Evolutionary conservation across 1,140 invertebrate genomes (phyloP), one percentile per base, ranked within the genome.

Genomic region (Bombyx mandarina): DNA sequence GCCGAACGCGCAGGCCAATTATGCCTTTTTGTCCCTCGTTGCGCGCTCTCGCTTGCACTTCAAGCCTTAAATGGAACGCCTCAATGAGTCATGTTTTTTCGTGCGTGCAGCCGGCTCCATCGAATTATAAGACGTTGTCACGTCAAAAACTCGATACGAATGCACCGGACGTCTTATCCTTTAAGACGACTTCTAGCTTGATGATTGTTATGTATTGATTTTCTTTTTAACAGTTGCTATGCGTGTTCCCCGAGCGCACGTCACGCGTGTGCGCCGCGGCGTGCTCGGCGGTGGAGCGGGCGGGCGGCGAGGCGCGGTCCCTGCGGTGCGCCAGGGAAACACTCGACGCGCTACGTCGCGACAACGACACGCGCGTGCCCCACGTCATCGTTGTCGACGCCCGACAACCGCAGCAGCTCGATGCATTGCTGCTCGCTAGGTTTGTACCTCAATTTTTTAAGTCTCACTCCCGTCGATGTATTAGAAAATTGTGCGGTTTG

Each of bases 231-330:
- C 71, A 86, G 82, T 66, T 86, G 44, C 70, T 86, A 78, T 86
- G 82, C 76, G 82, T 86, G 60, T 86, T 86, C 56, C 79, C 82
- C 69, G 82, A 86, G 63, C 72, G 81, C 0, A 65, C 68, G 35
- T 86, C 82, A 35, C 26, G 26, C 82, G 82, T 57, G 82, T 84
- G 1, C 84, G 81, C 59, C 71, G 79, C 1, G 77, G 79, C 0
- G 82, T 79, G n/a, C 77, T 75, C 65, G 71, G 63, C 10, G 82
- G 81, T 8, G 77, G 75, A 2, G 73, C 77, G 22, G 7, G 74
- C 74, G 0, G 82, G 82, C 58, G 82, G 82, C 61, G 82, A 86
- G 48, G 66, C 77, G 44, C 73, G 76, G 7, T 61, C 71, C 3
- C 78, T 80, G 18, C 78, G 81, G 18, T 55, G 66, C 45, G 66